Evolutionary conservation across 2,888 invertebrate genomes (phyloP), one percentile per base, ranked within the genome.

Genomic region (Rhagophthalmus giganteus): DNA sequence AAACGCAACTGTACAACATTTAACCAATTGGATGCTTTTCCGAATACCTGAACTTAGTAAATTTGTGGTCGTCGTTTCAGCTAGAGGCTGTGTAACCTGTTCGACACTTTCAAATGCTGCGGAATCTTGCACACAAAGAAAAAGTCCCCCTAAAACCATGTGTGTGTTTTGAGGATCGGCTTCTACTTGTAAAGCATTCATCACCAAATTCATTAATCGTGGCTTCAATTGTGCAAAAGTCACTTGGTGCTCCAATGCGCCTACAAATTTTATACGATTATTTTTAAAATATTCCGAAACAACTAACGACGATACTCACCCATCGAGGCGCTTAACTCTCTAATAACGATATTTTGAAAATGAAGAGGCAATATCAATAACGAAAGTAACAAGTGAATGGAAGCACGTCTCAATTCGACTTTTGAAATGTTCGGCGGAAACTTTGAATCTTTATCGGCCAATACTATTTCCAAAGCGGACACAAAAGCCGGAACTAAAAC

Each of bases 281-380:
- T 13, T 9, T 2, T 12, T 30, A 12, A 12, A 24, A 24, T 24
- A 7, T 6, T 24, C 24, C 5, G 7, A 24, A 6, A 24, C 7
- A 24, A 24, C 24, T 24, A 6, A 24, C 5, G 7, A 6, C 20
- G n/a, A n/a, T n/a, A n/a, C n/a, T n/a, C n/a, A 40, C 40, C 30
- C 10, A n/a, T 16, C 15, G 81, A 78, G 12, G 81, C 82, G 3
- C 81, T 81, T 44, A 89, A 79, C 71, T 87, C 88, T 1, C 86
- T 85, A 27, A 89, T 88, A 2, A 82, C 78, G 52, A 88, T 74
- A 54, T 84, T 85, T 72, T 84, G 90, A 71, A 94, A 97, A 77
- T 98, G 96, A 48, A 96, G 81, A 0, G 99, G 98, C 66, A 98
- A 81, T 10, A 92, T 88, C 54, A 98, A 80, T 74, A 98, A 84